Evolutionary conservation across 2,888 invertebrate species (phyloP).

Genomic region (Lepidochitona cinerea): DNA sequence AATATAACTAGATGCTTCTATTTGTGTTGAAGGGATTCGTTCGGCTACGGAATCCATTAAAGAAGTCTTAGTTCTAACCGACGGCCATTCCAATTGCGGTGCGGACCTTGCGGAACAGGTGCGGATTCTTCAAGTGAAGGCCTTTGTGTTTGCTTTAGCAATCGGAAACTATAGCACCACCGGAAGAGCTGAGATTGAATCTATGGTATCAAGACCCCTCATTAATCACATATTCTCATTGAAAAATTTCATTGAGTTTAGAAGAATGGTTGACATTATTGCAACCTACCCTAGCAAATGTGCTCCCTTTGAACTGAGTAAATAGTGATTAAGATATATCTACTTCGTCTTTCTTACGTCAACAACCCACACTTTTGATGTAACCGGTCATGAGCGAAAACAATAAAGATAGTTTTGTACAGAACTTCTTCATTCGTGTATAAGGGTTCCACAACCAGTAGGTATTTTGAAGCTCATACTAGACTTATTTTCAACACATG

Average conservation of each 20-base stretch:
- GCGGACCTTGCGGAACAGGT: not conserved
- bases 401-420: too few relatives aligned
- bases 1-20: too few relatives aligned
- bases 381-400: too few relatives aligned
- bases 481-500: too few relatives aligned
- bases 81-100: not conserved
- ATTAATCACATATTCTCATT: not conserved
- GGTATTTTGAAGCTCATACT: too few relatives aligned
- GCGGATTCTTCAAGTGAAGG: not conserved
- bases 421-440: too few relatives aligned
- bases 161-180: not conserved
- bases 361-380: too few relatives aligned
- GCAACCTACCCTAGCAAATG: not conserved
- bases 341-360: too few relatives aligned
- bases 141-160: not conserved
- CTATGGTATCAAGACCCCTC: not conserved
- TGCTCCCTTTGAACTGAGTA: not conserved
- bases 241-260: not conserved
- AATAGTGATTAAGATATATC: too few relatives aligned
- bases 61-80: not conserved
- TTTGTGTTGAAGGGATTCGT: not conserved
- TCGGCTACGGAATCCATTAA: not conserved
- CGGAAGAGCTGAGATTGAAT: not conserved
- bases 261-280: not conserved
- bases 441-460: too few relatives aligned